Percentiles rank a stretch among this genome's conserved stretches.
These are phyloP conservation scores for Cataglyphis hispanica DNA, from an alignment of 1,140 invertebrate species.

Conservation along the genomic window DNA sequence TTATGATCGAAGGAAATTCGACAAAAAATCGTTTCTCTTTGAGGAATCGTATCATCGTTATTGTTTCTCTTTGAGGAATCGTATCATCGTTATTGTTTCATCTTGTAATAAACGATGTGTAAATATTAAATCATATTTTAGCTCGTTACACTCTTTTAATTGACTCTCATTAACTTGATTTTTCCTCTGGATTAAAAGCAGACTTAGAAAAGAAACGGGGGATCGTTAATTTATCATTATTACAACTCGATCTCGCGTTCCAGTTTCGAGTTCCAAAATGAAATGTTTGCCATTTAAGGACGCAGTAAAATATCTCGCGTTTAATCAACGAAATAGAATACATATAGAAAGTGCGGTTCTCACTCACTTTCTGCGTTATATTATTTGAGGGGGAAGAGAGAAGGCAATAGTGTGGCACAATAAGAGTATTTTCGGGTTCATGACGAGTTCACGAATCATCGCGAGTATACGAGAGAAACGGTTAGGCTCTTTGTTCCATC, in stretches of 20 bases:
- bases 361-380: not conserved
- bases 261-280: not conserved
- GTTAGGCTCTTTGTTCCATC: slow-evolving; percentile 72
- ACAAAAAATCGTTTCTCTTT: not conserved
- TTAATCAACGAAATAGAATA: slow-evolving; percentile 24
- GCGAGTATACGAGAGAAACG: slow-evolving; percentile 28
- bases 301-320: not conserved
- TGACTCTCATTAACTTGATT: not conserved
- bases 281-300: not conserved
- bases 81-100: not conserved
- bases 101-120: not conserved
- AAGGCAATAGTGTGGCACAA: not conserved
- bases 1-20: slow-evolving; percentile 41
- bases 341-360: slow-evolving; percentile 31
- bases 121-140: not conserved
- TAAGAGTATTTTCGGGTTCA: not conserved
- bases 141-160: not conserved
- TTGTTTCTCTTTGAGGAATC: not conserved
- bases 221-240: not conserved
- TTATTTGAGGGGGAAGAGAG: not conserved
- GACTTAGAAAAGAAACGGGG: not conserved
- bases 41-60: not conserved
- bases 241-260: not conserved
- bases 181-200: not conserved
- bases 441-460: slow-evolving; percentile 59